A percentile compares a stretch with the other conserved stretches of the same genome.
phyloP scores from a whole-genome alignment of 2,113 vertebrate species.

The Mesembrinibis cayennensis region DNA sequence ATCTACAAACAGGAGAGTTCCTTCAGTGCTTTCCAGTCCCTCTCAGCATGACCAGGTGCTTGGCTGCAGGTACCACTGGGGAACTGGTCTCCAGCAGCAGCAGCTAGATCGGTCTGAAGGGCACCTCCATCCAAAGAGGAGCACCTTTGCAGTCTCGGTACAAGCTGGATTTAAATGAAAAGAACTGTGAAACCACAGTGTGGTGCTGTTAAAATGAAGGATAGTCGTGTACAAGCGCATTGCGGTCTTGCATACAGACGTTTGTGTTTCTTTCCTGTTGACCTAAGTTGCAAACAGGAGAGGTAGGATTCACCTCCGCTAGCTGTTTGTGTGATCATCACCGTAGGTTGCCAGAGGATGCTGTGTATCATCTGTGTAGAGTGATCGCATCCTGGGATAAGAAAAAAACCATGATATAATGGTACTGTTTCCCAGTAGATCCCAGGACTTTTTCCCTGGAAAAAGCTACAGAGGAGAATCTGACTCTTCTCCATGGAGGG shows the following conservation, averaged over 20 bases:
- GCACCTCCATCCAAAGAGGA: not conserved
- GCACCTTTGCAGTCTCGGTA: not conserved
- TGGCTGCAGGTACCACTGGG: accelerated
- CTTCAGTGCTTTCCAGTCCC: not conserved
- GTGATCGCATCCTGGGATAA: not conserved
- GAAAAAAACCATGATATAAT: not conserved
- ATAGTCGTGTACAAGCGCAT: not conserved
- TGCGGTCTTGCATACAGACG: not conserved
- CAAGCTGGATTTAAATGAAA: not conserved
- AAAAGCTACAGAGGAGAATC: not conserved
- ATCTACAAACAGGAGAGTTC: not conserved
- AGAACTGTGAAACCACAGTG: not conserved
- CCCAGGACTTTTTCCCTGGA: not conserved
- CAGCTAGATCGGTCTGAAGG: not conserved
- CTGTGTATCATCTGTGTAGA: no score
- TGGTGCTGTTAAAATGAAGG: not conserved
- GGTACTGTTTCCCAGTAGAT: not conserved
- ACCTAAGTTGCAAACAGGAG: not conserved
- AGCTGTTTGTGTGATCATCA: not conserved
- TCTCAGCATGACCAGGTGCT: not conserved
- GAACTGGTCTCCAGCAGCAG: not conserved
- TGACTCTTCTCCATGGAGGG: not conserved
- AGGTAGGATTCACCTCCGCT: not conserved
- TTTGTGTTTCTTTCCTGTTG: not conserved
- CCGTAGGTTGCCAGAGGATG: not conserved